A percentile compares a stretch with the other conserved stretches of the same genome.
Evolutionary conservation across 1,140 invertebrate species (phyloP).

Genomic region (Zaprionus taronus): DNA sequence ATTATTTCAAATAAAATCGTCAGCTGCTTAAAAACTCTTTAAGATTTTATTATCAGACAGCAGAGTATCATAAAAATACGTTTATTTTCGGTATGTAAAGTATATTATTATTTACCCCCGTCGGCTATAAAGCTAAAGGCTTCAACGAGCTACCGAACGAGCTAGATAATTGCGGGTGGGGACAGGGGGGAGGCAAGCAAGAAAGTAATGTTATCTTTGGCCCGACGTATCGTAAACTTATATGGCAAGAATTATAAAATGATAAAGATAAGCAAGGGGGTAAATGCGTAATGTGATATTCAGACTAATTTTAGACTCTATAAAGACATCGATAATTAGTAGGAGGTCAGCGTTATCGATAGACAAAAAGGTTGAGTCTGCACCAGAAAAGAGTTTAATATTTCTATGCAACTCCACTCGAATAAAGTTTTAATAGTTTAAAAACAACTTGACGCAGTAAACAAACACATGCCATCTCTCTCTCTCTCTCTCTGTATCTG

Average conservation of each 20-base stretch:
- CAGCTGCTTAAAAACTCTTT: neutral
- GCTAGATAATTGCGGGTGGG: neutral
- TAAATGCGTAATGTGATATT: neutral
- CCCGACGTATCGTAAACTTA: conserved; percentile 1
- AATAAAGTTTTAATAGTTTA: neutral
- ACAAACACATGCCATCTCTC: neutral
- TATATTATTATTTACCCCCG: neutral
- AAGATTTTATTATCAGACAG: conserved; percentile 2
- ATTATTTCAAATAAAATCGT: neutral
- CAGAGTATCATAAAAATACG: neutral
- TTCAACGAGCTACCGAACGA: neutral
- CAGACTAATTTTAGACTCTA: neutral
- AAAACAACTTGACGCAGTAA: conserved; percentile 1
- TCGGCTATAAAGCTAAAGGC: neutral
- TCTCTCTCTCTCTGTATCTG: neutral
- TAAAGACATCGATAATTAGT: conserved; percentile 5
- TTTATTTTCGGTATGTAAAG: conserved; percentile 6
- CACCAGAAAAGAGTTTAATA: neutral
- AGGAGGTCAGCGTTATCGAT: neutral
- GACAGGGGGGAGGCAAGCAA: neutral
- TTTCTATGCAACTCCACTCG: neutral
- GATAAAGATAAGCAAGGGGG: neutral
- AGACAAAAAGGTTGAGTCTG: neutral
- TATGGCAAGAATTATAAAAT: neutral
- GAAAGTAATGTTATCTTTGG: neutral